A percentile compares a stretch with the other conserved stretches of the same genome.
Conservation (phyloP, 2,888 invertebrate species). For the Frankliniella fusca region DNA sequence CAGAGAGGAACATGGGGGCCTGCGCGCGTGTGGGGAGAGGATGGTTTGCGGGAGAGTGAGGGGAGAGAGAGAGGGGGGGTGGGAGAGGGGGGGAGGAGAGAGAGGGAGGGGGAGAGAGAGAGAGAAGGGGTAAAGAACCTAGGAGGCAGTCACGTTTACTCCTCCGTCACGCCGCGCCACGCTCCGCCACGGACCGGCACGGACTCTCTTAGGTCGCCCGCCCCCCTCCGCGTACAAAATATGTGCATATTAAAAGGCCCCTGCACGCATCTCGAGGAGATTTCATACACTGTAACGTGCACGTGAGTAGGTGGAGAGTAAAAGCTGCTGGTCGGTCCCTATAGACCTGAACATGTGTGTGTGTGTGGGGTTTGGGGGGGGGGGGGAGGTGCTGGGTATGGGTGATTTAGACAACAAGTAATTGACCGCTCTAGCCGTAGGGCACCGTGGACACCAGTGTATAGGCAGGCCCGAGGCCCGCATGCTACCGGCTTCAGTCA, state of each 20-base stretch:
- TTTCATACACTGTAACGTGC: slow-evolving; percentile 22
- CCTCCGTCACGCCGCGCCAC: neutral
- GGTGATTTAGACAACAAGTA: too few species aligned
- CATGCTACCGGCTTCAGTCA: too few species aligned
- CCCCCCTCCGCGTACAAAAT: neutral
- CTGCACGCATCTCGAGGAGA: slow-evolving; percentile 21
- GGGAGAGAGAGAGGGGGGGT: neutral
- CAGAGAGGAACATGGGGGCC: too few species aligned
- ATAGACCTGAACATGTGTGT: too few species aligned
- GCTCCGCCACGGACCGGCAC: too few species aligned
- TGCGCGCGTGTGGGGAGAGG: too few species aligned
- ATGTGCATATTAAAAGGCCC: slow-evolving; percentile 21
- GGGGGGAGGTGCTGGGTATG: neutral
- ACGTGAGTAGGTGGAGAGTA: neutral
- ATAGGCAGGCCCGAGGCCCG: too few species aligned
- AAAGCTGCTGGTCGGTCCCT: neutral
- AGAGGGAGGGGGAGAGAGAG: neutral
- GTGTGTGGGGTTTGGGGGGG: neutral
- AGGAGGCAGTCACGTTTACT: neutral
- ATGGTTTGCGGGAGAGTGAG: too few species aligned
- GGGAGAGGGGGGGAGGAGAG: neutral
- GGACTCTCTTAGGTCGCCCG: neutral
- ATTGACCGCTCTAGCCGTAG: too few species aligned
- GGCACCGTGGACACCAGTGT: too few species aligned
- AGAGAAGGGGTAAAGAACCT: neutral